These are phyloP conservation scores for Pachypanchax playfairii DNA, from an alignment of 2,113 vertebrate species.

Conservation along the genomic window DNA sequence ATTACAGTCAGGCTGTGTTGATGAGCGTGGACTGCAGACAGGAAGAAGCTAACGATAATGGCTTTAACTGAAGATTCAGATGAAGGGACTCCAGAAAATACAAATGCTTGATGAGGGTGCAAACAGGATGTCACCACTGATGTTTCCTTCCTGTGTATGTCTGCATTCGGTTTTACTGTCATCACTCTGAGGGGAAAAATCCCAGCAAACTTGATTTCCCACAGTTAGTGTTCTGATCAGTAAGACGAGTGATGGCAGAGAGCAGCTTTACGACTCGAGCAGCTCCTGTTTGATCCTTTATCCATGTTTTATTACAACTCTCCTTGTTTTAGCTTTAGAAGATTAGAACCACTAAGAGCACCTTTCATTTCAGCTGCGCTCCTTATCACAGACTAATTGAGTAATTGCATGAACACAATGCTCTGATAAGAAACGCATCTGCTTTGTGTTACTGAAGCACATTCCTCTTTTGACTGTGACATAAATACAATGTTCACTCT, in stretches of 20 bases:
- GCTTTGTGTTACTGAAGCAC: slow-evolving; percentile 42
- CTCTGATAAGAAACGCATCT: slow-evolving; percentile 38
- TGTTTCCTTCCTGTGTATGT: slow-evolving; percentile 52
- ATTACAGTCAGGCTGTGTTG: slow-evolving; percentile 56
- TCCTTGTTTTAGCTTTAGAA: slow-evolving; percentile 37
- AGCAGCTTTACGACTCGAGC: neutral
- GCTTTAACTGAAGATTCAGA: slow-evolving; percentile 49
- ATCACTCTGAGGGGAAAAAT: slow-evolving; percentile 1
- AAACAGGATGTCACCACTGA: slow-evolving; percentile 55
- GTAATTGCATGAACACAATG: slow-evolving; percentile 31
- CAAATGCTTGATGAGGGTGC: slow-evolving; percentile 26
- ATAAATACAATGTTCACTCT: neutral
- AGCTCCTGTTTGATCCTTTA: slow-evolving; percentile 1
- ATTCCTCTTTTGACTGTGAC: slow-evolving; percentile 20
- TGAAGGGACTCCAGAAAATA: slow-evolving; percentile 39
- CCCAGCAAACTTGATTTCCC: slow-evolving; percentile 22
- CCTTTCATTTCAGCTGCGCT: slow-evolving; percentile 25
- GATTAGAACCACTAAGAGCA: slow-evolving; percentile 43
- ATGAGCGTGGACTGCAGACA: slow-evolving; percentile 50
- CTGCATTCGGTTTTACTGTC: slow-evolving; percentile 25
- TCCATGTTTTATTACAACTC: slow-evolving; percentile 25
- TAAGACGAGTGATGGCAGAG: neutral
- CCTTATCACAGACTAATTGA: slow-evolving; percentile 58
- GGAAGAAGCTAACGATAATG: slow-evolving; percentile 65
- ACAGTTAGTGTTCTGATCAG: slow-evolving; percentile 5